Base-by-base conservation (phyloP, 2,888 invertebrate species). In the Carpatolechia fugitivella region DNA sequence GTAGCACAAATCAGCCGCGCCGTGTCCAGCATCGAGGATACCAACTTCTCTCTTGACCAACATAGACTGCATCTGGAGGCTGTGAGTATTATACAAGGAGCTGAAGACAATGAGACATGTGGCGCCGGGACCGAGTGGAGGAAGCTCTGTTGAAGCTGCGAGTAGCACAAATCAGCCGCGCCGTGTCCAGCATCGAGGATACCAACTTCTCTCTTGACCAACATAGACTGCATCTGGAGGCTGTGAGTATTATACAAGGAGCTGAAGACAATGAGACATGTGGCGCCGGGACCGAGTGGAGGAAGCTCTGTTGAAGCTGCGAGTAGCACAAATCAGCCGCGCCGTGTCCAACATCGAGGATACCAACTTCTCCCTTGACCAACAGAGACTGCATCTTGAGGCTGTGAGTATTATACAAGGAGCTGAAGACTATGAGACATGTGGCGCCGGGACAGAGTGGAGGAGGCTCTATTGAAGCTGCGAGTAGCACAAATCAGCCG, bases 1-100 rank as follows among this genome's bases (percentile, higher is more conserved):
- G 92, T 94, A 7, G 91, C 91, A 50, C 94, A 95, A 70, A 91
- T 94, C 30, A 91, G 93, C 57, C 92, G 92, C 51, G 92, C 93
- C 4, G 87, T 94, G 48, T 85, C 91, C 0, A 92, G 92, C 54
- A 92, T 94, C 60, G 92, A 92, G 48, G 91, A 93, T 67, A 87
- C 91, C 64, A 93, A 94, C 11, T 94, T 92, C 74, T 91, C 91
- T 59, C 79, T 95, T 54, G 93, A 95, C 65, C 93, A 92, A 73
- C 94, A 94, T 69, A 91, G 93, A 30, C 78, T 95, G 51, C 92
- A 94, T 68, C 87, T 96, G 8, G 93, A 95, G 67, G 92, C 93
- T 64, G 95, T 94, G 70, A 87, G 85, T 77, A 40, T 40, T 4
- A 38, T 16, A 38, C 24, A 3, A 24, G 24, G 24, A 24, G 24